Evolutionary conservation across 1,140 invertebrate species (phyloP), one percentile per base, ranked within the genome.

Genomic region (Scaptomyza hsui): DNA sequence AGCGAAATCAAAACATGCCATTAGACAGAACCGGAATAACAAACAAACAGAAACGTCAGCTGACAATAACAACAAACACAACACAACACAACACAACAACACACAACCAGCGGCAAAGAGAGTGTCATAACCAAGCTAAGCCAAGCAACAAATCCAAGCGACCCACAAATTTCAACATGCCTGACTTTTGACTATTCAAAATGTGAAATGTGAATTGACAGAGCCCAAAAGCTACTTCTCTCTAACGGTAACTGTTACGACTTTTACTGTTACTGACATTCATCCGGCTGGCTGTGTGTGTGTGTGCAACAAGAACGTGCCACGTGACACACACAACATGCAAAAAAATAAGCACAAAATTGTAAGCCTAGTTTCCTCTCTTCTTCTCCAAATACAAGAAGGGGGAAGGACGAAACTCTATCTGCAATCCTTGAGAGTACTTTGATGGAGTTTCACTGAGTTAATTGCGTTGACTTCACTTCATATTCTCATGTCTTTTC

Each of bases 1-100:
- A 60, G 57, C 62, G 67, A 59, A 83, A 83, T 83, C 80, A 85
- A 76, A 85, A 76, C 80, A 73, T 71, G 81, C 80, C 81, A 85
- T 85, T 80, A 85, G 72, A 65, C 70, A 61, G 21, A 47, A 19
- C n/a, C 26, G 55, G 44, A 61, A 83, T 57, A 75, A 68, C 65
- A 65, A 53, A 26, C 1, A 39, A n/a, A 65, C 10, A 49, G 1
- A 26, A 78, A 55, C 61, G 19, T 45, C 75, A 65, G 60, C 68
- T 47, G 67, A 52, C 42, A 69, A 63, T 52, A 29, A 55, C 48
- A 63, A 63, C 65, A 62, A 41, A 24, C 18, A 13, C 16, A 15
- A 26, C n/a, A n/a, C n/a, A n/a, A 55, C n/a, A 37, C 12, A 12
- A 41, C 18, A 13, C 16, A 15, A 37, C n/a, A n/a, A n/a, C 6